Conservation (phyloP, 2,113 vertebrate genomes). For the Theristicus caerulescens region DNA sequence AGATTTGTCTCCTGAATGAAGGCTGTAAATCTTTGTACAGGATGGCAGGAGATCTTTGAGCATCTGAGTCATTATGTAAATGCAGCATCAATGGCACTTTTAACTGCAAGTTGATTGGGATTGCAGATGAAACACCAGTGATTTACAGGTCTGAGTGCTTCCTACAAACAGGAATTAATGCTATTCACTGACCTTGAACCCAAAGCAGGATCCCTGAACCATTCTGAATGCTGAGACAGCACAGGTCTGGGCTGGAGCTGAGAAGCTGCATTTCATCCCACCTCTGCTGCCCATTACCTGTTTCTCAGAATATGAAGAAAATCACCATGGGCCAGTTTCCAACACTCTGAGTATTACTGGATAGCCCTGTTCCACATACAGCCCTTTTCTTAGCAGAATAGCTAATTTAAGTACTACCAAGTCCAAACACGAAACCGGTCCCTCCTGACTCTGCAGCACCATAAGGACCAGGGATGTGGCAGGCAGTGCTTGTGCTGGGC, state of each 20-base stretch:
- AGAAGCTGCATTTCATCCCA: background rate
- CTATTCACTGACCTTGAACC: background rate
- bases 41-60: background rate
- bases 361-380: background rate
- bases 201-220: background rate
- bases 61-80: conserved; percentile 5
- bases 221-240: background rate
- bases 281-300: background rate
- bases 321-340: background rate
- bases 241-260: background rate
- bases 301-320: background rate
- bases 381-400: background rate
- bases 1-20: conserved; percentile 10
- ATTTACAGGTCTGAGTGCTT: background rate
- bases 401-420: background rate
- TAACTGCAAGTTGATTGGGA: background rate
- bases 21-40: conserved; percentile 1
- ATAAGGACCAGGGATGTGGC: background rate
- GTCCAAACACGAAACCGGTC: background rate
- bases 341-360: background rate
- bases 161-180: background rate
- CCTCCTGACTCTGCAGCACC: background rate
- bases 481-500: background rate
- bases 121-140: background rate
- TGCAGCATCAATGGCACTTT: background rate